Percentiles rank a stretch among this genome's conserved stretches.
These are phyloP conservation scores for pig (Sus scrofa) DNA, from an alignment of 2,113 vertebrate species.

Conservation along the genomic window T2T-Sscrofa CM000812.6:42994001-42994500, in stretches of 20 bases:
- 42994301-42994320: background rate
- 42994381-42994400: background rate
- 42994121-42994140: conserved; percentile 28
- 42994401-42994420: background rate
- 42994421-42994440: background rate
- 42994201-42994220: conserved; percentile 1
- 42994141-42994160: background rate
- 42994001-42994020: too few relatives aligned
- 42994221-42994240: background rate
- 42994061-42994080: conserved; percentile 40
- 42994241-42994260: background rate
- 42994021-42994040: too few relatives aligned
- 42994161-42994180: conserved; percentile 33
- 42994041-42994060: background rate
- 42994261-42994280: background rate
- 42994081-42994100: background rate
- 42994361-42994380: background rate
- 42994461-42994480: too few relatives aligned
- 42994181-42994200: background rate
- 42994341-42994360: background rate
- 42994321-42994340: background rate
- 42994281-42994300: background rate
- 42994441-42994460: background rate
- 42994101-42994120: background rate
- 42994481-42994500: background rate